Base-by-base conservation (phyloP, 2,797 vertebrate species). In the Myotis findleyi region DNA sequence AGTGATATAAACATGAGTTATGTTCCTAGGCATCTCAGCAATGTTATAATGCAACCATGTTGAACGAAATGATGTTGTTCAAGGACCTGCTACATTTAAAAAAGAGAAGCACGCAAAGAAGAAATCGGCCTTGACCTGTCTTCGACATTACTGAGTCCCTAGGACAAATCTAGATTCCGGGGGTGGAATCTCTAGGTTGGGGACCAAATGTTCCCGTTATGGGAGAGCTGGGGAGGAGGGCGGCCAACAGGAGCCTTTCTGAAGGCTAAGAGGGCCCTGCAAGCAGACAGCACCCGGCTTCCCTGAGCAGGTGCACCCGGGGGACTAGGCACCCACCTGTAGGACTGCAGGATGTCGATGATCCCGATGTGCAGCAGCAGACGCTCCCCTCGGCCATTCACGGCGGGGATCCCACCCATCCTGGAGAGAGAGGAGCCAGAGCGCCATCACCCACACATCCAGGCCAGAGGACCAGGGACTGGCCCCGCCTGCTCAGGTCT, bases 351-450 rank as follows among this genome's bases (percentile, higher is more conserved):
- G 97, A 99, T 99, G 97, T 99, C 99, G 0, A 99, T 99, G 96
- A 99, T 99, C 72, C 99, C 99, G 0, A 99, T 98, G 12, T 99
- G 99, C 9, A 99, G 99, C 49, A 99, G 98, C 59, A 99, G 99
- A n/a, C 99, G 98, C 92, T 99, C 99, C 72, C 99, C 99, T 96
- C 98, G 99, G 73, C 99, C 99, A 0, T 99, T 99, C 95, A 99
- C 99, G 0, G 99, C 99, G 0, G 99, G 99, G 93, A 99, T 99
- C 25, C 99, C 99, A 0, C 99, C 99, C 99, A 99, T 99, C 97
- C 99, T 99, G 87, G 0, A 9, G 68, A 66, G 41, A 81, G 23
- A 77, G 44, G 4, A 75, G 20, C 5, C 4, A 33, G 30, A 18
- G 11, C 0, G 0, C 16, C 13, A 4, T 92, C 62, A 76, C 27